phyloP scores from a whole-genome alignment of 92 coral and sea anemone genomes.

The Porites divaricata region DNA sequence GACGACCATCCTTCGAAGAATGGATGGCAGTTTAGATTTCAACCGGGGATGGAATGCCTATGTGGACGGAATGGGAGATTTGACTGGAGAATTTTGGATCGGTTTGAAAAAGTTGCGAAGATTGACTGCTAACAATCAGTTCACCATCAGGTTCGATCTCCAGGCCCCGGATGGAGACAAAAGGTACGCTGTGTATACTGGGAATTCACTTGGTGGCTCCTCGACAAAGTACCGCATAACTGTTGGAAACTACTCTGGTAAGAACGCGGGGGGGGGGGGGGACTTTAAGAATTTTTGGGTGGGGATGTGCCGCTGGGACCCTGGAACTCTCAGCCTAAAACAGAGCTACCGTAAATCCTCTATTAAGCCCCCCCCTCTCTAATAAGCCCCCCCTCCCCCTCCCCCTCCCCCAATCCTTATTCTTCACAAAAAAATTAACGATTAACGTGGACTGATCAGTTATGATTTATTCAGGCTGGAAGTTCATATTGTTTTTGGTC shows the following conservation, averaged over 20 bases:
- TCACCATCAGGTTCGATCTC: slow-evolving; percentile 77
- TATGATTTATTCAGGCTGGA: too few species aligned
- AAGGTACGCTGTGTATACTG: slow-evolving; percentile 64
- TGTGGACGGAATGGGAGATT: slow-evolving; percentile 65
- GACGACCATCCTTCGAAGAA: slow-evolving; percentile 67
- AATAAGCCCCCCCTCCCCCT: too few species aligned
- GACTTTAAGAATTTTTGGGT: not conserved
- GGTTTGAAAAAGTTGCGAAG: slow-evolving; percentile 61
- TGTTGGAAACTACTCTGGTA: slow-evolving; percentile 66
- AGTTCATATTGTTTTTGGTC: too few species aligned
- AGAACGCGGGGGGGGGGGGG: not conserved
- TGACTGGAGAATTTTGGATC: slow-evolving; percentile 74
- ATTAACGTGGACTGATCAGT: too few species aligned
- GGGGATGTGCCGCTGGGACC: too few species aligned
- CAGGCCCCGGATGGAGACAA: slow-evolving; percentile 66
- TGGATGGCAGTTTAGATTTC: slow-evolving; percentile 63
- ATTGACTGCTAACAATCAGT: slow-evolving; percentile 36
- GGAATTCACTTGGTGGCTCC: slow-evolving; percentile 49
- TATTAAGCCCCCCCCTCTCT: too few species aligned
- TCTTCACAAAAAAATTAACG: too few species aligned
- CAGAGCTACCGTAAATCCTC: too few species aligned
- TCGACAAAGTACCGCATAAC: slow-evolving; percentile 47
- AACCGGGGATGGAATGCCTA: slow-evolving; percentile 60
- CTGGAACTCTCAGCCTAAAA: too few species aligned
- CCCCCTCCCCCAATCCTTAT: too few species aligned